A percentile compares a stretch with the other conserved stretches of the same genome.
phyloP scores from a whole-genome alignment of 2,797 vertebrate genomes.

The Odontamblyopus lacepedii region DNA sequence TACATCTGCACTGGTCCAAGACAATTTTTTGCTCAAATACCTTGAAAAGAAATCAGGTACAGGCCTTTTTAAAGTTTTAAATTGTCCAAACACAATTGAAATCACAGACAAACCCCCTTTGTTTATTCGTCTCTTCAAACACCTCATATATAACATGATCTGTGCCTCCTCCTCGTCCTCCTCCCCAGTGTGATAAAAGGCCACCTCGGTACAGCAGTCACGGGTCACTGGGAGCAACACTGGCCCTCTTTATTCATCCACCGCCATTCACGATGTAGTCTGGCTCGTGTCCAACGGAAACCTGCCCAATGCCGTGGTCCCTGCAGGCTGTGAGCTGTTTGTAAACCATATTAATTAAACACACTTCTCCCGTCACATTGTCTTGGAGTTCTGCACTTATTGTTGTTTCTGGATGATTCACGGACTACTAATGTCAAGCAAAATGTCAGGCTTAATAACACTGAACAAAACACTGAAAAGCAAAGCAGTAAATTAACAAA shows the following conservation, averaged over 20 bases:
- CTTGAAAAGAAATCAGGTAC: too few species aligned
- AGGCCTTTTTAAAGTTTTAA: neutral
- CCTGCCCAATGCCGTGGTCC: neutral
- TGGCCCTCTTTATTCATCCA: neutral
- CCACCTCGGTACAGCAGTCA: neutral
- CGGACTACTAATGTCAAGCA: neutral
- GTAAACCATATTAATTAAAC: slow-evolving; percentile 5
- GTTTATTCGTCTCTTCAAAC: neutral
- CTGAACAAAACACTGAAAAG: neutral
- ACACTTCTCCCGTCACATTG: neutral
- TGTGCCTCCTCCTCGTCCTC: neutral
- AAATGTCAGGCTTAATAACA: slow-evolving; percentile 1
- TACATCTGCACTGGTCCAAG: too few species aligned
- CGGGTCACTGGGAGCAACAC: slow-evolving; percentile 7
- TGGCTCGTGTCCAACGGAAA: slow-evolving; percentile 2
- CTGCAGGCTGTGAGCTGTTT: neutral
- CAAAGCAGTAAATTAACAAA: neutral
- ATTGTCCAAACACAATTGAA: neutral
- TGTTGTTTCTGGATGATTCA: neutral
- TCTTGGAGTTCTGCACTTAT: neutral
- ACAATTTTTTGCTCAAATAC: too few species aligned
- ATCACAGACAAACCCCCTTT: neutral
- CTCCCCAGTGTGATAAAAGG: neutral
- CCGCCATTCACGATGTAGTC: neutral
- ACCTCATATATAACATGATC: neutral